Base-by-base conservation (phyloP, 1,140 invertebrate genomes). In the Drosophila obscura region DNA sequence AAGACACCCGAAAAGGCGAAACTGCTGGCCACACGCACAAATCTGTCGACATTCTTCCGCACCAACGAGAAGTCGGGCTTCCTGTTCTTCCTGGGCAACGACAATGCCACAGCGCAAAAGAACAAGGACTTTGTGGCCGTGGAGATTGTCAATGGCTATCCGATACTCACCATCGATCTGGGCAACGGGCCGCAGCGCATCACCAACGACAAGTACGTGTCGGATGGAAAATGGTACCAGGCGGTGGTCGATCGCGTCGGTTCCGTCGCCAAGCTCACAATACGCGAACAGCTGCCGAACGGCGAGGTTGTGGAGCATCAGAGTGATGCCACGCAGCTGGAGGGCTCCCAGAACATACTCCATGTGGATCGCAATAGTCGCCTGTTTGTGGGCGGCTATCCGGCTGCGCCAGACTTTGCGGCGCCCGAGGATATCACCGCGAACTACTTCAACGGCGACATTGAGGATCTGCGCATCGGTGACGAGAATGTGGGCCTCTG, bases 71-170 rank as follows among this genome's bases (percentile, higher is more conserved):
- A 94, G 0, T 94, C 97, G 87, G 98, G 97, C 3, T 94, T 99
- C 63, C 89, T 99, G 0, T 88, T 98, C 6, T 99, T 98, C 90
- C 93, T 99, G 62, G 98, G 98, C 64, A 98, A 98, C 92, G 96
- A 96, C 68, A 94, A 94, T 49, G 96, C 95, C 71, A 94, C 95
- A 13, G 58, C 56, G 4, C 71, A 82, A 19, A 82, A 90, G 51
- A 88, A 96, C 94, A 96, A 97, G 73, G 98, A 99, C 89, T 99
- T 97, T 90, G 96, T 99, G 94, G 96, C 97, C 8, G 84, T 99
- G n/a, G 95, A 98, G 90, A 94, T 99, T 22, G 94, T 96, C 90
- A 95, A 96, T 89, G 97, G 98, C 6, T 96, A 96, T 90, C 96
- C 97, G 1, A 95, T 97, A 28, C 93, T 99, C 11, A 95, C 95